Conservation (phyloP, 2,888 invertebrate species). For the Branchinecta sandiegonensis region DNA sequence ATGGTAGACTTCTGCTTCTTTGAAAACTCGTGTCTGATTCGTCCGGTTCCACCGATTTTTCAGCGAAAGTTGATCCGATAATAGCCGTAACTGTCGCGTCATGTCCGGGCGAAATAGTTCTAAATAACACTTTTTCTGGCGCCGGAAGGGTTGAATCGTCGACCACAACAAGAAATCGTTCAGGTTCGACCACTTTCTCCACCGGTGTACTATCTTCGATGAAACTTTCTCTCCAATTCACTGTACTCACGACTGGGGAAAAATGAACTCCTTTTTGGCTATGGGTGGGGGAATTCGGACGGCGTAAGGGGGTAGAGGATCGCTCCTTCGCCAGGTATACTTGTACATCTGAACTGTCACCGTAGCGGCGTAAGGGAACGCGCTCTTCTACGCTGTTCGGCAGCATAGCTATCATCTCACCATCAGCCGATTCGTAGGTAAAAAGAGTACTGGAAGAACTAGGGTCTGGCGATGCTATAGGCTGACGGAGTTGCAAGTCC, state of each 20-base stretch:
- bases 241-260: constrained; percentile 61
- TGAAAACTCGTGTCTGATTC: background rate
- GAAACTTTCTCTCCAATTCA: constrained; percentile 47
- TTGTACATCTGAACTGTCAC: constrained; percentile 25
- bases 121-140: no score
- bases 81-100: no score
- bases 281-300: constrained; percentile 20
- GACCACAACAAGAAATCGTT: background rate
- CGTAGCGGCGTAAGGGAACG: constrained; percentile 27
- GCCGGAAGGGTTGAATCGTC: background rate
- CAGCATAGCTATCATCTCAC: background rate
- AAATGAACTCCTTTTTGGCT: constrained; percentile 50
- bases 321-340: constrained; percentile 26
- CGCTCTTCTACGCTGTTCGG: constrained; percentile 14
- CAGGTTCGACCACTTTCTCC: constrained; percentile 13
- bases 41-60: background rate
- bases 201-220: constrained; percentile 19
- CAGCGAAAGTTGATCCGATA: background rate
- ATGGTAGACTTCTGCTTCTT: background rate
- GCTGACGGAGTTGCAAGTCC: no score
- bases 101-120: no score
- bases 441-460: no score
- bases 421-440: background rate
- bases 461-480: no score
- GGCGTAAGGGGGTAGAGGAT: constrained; percentile 26